Evolutionary conservation across 2,888 invertebrate genomes (phyloP), one percentile per base, ranked within the genome.

Genomic region (Drosophila sordidula): DNA sequence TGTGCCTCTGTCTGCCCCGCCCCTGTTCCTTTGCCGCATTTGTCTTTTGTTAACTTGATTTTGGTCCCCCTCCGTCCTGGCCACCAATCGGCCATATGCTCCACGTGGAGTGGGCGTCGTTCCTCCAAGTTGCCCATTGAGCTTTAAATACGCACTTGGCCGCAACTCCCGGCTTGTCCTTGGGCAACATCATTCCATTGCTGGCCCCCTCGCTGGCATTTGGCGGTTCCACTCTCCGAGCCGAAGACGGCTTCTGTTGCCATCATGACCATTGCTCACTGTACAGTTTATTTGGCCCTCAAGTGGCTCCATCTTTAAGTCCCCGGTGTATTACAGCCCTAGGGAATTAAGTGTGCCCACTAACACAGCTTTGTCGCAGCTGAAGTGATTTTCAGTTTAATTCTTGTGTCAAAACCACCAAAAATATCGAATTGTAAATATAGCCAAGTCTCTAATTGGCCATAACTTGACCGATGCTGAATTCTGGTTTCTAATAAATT

Each of bases 31-130:
- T 26, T 12, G 47, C 46, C 54, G 68, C 71, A 65, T 78, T 85
- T 87, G 68, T 70, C 82, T 78, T 85, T 67, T 75, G 66, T 82
- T 82, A 78, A 85, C 79, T 85, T 72, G 88, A 84, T 80, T 81
- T 84, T 36, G 51, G 61, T 18, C 49, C 59, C 51, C n/a, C 58
- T 46, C 9, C 29, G 32, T 32, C 59, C 54, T 39, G 63, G 41
- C 50, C 65, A 50, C 14, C 44, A 47, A 42, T 71, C 63, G 61
- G 36, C 39, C 80, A 75, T 80, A 80, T 70, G 86, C 34, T 68
- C 56, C 16, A 2, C 54, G 36, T 46, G 47, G 6, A 18, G n/a
- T n/a, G 29, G 11, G 1, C 2, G 18, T 1, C 1, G 18, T 18
- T 18, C 32, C 59, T 59, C n/a, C 59, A 63, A 71, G 68, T 67